Evolutionary conservation across 1,140 invertebrate species (phyloP).

Genomic region (Macrosteles quadrilineatus): DNA sequence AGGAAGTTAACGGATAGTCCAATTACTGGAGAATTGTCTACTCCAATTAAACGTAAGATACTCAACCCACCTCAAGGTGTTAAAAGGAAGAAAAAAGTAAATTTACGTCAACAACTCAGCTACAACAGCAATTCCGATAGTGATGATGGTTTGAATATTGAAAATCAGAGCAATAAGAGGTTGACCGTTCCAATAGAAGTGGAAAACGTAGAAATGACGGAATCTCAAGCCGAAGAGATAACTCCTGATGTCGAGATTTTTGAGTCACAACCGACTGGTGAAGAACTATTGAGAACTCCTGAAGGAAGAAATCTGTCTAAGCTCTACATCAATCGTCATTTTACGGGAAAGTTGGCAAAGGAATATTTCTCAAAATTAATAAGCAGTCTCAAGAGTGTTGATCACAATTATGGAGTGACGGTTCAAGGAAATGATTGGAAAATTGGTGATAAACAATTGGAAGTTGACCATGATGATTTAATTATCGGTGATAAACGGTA

Average conservation of each 20-base stretch:
- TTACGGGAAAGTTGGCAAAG: not conserved
- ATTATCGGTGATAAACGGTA: not conserved
- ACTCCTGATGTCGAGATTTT: not conserved
- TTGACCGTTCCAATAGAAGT: too few species aligned
- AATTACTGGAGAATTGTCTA: too few species aligned
- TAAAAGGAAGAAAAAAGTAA: not conserved
- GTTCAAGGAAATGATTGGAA: not conserved
- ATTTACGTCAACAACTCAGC: not conserved
- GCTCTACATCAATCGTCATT: not conserved
- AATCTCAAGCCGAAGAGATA: not conserved
- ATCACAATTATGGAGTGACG: not conserved
- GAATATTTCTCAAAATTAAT: constrained; percentile 1
- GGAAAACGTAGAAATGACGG: too few species aligned
- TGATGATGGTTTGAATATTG: too few species aligned
- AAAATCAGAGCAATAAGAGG: not conserved
- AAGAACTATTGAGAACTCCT: not conserved
- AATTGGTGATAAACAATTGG: not conserved
- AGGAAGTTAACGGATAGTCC: too few species aligned
- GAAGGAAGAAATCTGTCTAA: not conserved
- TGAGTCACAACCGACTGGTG: not conserved
- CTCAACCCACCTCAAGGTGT: not conserved
- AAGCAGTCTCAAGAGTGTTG: not conserved
- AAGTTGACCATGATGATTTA: not conserved
- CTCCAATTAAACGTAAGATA: not conserved
- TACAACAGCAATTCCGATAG: not conserved